phyloP scores from a whole-genome alignment of 2,797 vertebrate genomes.

The Phrynocephalus vlangalii region DNA sequence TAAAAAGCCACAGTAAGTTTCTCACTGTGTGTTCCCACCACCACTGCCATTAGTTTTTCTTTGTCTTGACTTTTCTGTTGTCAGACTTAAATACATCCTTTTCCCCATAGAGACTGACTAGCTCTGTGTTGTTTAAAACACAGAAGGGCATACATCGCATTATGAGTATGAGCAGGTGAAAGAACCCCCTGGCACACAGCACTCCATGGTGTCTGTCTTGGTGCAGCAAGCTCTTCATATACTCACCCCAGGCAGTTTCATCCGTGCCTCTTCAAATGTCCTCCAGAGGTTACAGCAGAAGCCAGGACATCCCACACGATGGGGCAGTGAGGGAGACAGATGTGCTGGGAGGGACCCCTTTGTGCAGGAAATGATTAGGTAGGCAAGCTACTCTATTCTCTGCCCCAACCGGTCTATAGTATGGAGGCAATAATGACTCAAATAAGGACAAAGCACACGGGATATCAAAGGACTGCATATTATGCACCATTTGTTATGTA shows the following conservation, averaged over 20 bases:
- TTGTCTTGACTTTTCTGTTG: neutral
- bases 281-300: neutral
- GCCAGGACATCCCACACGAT: neutral
- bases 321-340: too few species aligned
- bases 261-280: neutral
- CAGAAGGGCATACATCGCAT: neutral
- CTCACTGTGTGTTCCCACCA: neutral
- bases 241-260: neutral
- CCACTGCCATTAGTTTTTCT: neutral
- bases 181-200: too few species aligned
- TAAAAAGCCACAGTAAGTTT: neutral
- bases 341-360: too few species aligned
- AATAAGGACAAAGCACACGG: neutral
- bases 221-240: neutral
- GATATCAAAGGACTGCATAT: neutral
- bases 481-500: too few species aligned
- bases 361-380: neutral
- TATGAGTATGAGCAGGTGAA: neutral
- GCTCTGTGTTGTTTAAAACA: neutral
- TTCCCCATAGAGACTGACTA: neutral
- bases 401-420: neutral
- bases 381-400: neutral
- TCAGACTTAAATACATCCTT: neutral
- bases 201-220: neutral
- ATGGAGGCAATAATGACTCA: neutral